These are phyloP conservation scores for Meta bourneti DNA, from an alignment of 2,888 invertebrate genomes.

Conservation along the genomic window DNA sequence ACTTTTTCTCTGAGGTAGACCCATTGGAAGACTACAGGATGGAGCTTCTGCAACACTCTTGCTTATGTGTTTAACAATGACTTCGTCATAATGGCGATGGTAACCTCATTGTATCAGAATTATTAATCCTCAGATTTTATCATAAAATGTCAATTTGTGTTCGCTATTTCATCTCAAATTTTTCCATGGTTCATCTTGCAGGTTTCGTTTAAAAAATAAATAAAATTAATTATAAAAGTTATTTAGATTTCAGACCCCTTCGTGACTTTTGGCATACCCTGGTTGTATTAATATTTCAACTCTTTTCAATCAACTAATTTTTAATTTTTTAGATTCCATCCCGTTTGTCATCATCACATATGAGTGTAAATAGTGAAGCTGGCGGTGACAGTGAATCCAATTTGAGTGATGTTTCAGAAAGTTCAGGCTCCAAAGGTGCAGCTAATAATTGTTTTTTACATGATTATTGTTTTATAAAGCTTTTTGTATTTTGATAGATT, in stretches of 20 bases:
- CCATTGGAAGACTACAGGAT: too few relatives aligned
- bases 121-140: too few relatives aligned
- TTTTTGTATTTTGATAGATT: not conserved
- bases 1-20: too few relatives aligned
- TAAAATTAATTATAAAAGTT: not conserved
- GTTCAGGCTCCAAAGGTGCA: constrained; percentile 65
- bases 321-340: constrained; percentile 47
- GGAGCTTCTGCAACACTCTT: too few relatives aligned
- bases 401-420: constrained; percentile 76
- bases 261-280: not conserved
- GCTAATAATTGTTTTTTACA: constrained; percentile 24
- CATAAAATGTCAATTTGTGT: too few relatives aligned
- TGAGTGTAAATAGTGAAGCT: constrained; percentile 77
- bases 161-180: too few relatives aligned
- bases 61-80: too few relatives aligned
- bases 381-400: constrained; percentile 76
- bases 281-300: not conserved
- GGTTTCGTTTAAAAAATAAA: not conserved
- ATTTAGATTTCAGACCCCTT: not conserved
- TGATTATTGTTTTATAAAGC: not conserved
- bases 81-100: too few relatives aligned
- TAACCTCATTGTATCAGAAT: too few relatives aligned
- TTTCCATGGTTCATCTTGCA: too few relatives aligned
- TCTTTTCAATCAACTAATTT: not conserved
- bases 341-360: constrained; percentile 73